Evolutionary conservation across 1,140 invertebrate species (phyloP), one percentile per base, ranked within the genome.

Genomic region (Pararge aegeria): DNA sequence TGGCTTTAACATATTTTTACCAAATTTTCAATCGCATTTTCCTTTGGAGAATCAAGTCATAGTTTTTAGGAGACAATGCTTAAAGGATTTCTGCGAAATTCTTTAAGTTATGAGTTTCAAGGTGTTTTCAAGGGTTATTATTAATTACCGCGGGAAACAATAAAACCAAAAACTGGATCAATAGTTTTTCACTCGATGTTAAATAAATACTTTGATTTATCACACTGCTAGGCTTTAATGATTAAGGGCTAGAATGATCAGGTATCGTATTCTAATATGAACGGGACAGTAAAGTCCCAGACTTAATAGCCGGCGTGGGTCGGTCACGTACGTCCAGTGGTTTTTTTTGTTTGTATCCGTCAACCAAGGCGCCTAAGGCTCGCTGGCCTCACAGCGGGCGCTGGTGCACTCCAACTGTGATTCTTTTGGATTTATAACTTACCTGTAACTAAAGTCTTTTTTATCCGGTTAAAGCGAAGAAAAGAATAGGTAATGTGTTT

Each of bases 251-350:
- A 7, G 4, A 13, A 54, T 21, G 12, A 27, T 30, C 21, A 52
- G 49, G 59, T 42, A 40, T 34, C 27, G 49, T 30, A 78, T 77
- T 73, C 37, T 42, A 46, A 67, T 64, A 77, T 82, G 80, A 85
- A 82, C 83, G 76, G 73, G 75, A 71, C 76, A 56, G 86, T 88
- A 88, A 88, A 84, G 64, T 71, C 66, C 73, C 69, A 65, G 63
- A 78, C 62, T 84, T 83, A 84, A 84, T 85, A 78, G 77, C 62
- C 60, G 54, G 73, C 70, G 84, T 82, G 73, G 80, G 80, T 55
- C 66, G 68, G 52, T 66, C 48, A 67, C 60, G 69, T 64, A 65
- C 66, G 64, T 76, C 73, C 65, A 68, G 66, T 66, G 54, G 61
- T 78, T 80, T 84, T 77, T 85, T 83, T 72, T 77, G 16, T 42